These are phyloP conservation scores for Hedya salicella DNA, from an alignment of 2,888 invertebrate species.

Conservation along the genomic window DNA sequence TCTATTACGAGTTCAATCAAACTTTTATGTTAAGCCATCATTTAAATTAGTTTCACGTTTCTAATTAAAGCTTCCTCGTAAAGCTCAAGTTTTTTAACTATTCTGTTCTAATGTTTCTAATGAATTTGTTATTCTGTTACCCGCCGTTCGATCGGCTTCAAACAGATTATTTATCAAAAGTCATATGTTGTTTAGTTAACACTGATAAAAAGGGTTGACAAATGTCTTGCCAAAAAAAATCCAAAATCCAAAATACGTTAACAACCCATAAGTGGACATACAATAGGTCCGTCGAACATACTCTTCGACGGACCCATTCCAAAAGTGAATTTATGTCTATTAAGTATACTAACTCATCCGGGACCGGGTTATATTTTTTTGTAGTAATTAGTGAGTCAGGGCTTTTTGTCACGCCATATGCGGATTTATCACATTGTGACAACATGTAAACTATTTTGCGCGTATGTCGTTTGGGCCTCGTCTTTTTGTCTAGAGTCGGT, in stretches of 20 bases:
- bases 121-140: slow-evolving; percentile 7
- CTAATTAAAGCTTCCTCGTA: slow-evolving; percentile 48
- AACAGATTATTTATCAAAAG: not conserved
- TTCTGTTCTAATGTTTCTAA: slow-evolving; percentile 41
- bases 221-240: no score
- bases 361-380: no score
- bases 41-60: slow-evolving; percentile 47
- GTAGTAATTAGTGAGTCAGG: slow-evolving; percentile 40
- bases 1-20: slow-evolving; percentile 24
- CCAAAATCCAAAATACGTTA: no score
- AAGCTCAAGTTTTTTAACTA: slow-evolving; percentile 40
- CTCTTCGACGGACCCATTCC: no score
- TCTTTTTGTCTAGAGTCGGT: no score
- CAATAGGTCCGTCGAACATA: no score
- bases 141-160: not conserved
- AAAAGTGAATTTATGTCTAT: no score
- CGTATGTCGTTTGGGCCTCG: slow-evolving; percentile 55
- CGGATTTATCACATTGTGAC: slow-evolving; percentile 59
- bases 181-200: not conserved
- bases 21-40: slow-evolving; percentile 22
- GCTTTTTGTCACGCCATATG: slow-evolving; percentile 43
- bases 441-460: slow-evolving; percentile 74
- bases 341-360: no score
- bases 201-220: no score
- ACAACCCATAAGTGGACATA: no score